Evolutionary conservation across 2,888 invertebrate species (phyloP).

Genomic region (Operophtera brumata): DNA sequence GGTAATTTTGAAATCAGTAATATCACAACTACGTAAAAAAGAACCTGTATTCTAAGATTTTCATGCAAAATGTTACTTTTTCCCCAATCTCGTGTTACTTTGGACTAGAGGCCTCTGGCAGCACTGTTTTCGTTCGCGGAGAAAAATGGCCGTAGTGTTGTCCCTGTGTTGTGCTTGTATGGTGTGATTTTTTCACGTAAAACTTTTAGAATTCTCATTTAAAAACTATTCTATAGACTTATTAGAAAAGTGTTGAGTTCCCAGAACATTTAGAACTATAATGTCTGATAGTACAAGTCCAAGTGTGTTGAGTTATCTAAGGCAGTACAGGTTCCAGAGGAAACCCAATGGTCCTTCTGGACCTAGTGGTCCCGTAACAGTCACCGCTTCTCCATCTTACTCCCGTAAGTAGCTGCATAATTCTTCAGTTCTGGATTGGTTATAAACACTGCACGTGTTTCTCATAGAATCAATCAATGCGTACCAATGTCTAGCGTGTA

Average conservation of each 20-base stretch:
- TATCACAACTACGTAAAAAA: no score
- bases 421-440: conserved; percentile 8
- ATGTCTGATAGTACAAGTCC: conserved; percentile 79
- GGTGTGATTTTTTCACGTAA: conserved; percentile 53
- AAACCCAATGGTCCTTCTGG: conserved; percentile 71
- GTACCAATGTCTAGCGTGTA: conserved; percentile 33
- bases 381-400: conserved; percentile 60
- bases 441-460: conserved; percentile 43
- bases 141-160: conserved; percentile 77
- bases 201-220: conserved; percentile 48
- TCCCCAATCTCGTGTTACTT: no score
- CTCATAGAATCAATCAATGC: conserved; percentile 19
- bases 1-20: no score
- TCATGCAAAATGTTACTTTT: no score
- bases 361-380: conserved; percentile 56
- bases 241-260: conserved; percentile 29
- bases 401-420: conserved; percentile 59
- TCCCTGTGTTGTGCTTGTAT: conserved; percentile 54
- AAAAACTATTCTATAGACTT: conserved; percentile 25
- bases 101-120: no score
- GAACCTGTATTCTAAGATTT: no score
- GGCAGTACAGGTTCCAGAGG: conserved; percentile 86
- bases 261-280: conserved; percentile 39
- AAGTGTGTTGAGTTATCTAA: conserved; percentile 82
- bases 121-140: no score